A percentile compares a stretch with the other conserved stretches of the same genome.
Evolutionary conservation across 2,113 vertebrate species (phyloP).

Genomic region (Galemys pyrenaicus): DNA sequence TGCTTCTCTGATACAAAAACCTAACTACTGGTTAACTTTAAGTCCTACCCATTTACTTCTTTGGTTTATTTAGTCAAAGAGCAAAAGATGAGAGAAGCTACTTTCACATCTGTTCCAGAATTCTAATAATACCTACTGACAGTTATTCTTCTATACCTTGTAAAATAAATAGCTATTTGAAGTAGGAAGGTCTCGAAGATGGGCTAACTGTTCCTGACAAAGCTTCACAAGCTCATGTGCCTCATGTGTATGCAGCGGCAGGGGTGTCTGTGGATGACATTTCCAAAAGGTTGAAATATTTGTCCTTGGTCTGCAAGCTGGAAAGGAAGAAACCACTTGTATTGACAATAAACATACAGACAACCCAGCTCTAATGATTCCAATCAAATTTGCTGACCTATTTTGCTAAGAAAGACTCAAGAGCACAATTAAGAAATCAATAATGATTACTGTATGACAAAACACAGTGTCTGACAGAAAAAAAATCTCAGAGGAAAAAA

Average conservation of each 20-base stretch:
- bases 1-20: constrained; percentile 41
- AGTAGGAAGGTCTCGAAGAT: neutral
- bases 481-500: neutral
- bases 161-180: constrained; percentile 42
- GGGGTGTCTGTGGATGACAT: neutral
- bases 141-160: neutral
- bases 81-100: constrained; percentile 20
- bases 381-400: constrained; percentile 26
- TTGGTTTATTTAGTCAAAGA: constrained; percentile 46
- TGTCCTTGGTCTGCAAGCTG: constrained; percentile 3
- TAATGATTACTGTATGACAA: constrained; percentile 1
- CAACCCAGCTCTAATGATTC: constrained; percentile 15
- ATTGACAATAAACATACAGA: constrained; percentile 30
- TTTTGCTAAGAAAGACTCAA: constrained; percentile 60
- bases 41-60: constrained; percentile 4
- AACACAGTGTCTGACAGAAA: constrained; percentile 21
- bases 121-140: constrained; percentile 22
- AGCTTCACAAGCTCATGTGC: neutral
- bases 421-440: constrained; percentile 50
- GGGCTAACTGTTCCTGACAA: neutral
- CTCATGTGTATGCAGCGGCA: neutral
- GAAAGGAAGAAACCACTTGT: neutral
- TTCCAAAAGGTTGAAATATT: neutral
- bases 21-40: constrained; percentile 65
- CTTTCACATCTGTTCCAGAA: constrained; percentile 37